Base-by-base conservation (phyloP, 2,797 vertebrate genomes). In the Lepilemur ruficaudatus region DNA sequence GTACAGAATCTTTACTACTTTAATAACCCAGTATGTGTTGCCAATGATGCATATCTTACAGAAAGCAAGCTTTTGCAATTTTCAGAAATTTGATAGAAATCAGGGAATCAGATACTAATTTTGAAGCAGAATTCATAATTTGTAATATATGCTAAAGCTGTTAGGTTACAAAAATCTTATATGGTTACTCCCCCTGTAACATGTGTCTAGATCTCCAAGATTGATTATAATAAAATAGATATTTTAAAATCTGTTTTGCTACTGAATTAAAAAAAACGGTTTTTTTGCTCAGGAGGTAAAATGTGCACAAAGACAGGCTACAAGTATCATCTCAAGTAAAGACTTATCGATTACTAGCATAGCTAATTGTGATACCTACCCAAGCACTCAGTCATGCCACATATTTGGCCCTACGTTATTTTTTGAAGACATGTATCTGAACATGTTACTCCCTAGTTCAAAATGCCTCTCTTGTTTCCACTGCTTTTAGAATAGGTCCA, bases 221-320 rank as follows among this genome's bases (percentile, higher is more conserved):
- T 9, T 15, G 23, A 69, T 69, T 20, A 55, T 23, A 70, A 41
- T 59, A 65, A 94, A 89, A 48, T 32, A 73, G 50, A 8, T 82
- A 63, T 67, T 86, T 88, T 85, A 85, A 86, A 89, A n/a, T 84
- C 79, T 82, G 30, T 84, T 93, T 94, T 70, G n/a, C 85, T 69
- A 20, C 57, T 67, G 30, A n/a, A 7, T 90, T 38, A 89, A 48
- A 48, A 85, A 82, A 89, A 30, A 57, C 2, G 11, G 0, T 6
- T n/a, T 75, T 75, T 70, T 52, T 25, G 17, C 18, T 41, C 2
- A 18, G 35, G 43, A 59, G 30, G 5, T 89, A 86, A 93, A 89
- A 61, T 61, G 1, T 59, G 52, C n/a, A 20, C 23, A 73, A 32
- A 89, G 75, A 63, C 30, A 78, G 25, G 12, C 52, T 57, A 15